Evolutionary conservation across 23 tunicate genomes (phyloP).

Genomic region (Oikopleura albicans): DNA sequence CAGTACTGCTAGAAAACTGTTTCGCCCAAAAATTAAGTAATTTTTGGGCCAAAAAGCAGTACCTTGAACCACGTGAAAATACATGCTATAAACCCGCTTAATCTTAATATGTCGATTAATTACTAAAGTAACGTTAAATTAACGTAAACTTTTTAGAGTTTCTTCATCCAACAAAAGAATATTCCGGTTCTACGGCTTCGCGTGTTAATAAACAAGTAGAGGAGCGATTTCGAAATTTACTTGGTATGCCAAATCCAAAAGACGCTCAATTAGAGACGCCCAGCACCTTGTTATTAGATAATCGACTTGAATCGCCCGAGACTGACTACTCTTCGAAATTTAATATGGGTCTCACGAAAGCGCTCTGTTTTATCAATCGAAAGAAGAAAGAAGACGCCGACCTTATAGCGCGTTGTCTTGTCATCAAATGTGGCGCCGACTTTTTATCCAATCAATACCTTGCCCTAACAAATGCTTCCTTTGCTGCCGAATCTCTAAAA

Average conservation of each 20-base stretch:
- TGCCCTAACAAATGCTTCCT: not conserved
- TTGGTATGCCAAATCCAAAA: too few species aligned
- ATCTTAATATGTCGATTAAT: too few species aligned
- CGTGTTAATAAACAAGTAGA: not conserved
- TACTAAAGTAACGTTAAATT: too few species aligned
- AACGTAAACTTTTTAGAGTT: not conserved
- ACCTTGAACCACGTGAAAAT: too few species aligned
- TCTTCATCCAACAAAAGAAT: not conserved
- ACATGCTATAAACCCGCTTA: too few species aligned
- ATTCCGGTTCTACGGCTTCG: not conserved
- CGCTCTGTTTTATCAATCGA: not conserved
- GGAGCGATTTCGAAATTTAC: not conserved
- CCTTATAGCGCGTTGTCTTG: not conserved
- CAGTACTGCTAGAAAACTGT: too few species aligned
- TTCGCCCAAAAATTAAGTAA: too few species aligned
- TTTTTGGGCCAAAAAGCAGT: too few species aligned
- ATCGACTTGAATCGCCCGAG: not conserved
- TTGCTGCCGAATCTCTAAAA: not conserved
- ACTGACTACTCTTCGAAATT: not conserved
- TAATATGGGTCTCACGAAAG: not conserved
- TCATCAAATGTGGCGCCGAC: slow-evolving; percentile 3
- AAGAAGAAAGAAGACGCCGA: not conserved
- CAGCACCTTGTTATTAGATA: not conserved
- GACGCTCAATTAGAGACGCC: too few species aligned
- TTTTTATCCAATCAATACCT: not conserved